phyloP scores from a whole-genome alignment of 2,888 invertebrate species.

The Lamellibrachia columna region DNA sequence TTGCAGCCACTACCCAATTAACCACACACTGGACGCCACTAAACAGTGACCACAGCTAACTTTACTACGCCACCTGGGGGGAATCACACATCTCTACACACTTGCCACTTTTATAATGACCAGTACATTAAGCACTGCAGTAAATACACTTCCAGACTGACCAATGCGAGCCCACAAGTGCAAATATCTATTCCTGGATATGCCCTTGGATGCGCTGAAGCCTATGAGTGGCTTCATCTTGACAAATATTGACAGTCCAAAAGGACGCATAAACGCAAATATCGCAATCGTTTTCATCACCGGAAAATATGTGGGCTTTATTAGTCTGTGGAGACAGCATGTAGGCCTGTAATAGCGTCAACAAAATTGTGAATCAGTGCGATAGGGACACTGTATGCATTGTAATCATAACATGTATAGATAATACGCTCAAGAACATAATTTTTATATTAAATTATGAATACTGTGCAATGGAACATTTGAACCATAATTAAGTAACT shows the following conservation, averaged over 20 bases:
- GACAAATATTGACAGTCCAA: background rate
- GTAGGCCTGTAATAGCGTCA: background rate
- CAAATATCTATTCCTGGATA: background rate
- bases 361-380: background rate
- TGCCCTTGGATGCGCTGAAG: background rate
- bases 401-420: background rate
- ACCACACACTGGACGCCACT: background rate
- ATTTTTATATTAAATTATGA: background rate
- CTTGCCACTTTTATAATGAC: background rate
- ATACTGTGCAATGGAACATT: too few species aligned
- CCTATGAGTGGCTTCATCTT: background rate
- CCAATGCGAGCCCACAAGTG: background rate
- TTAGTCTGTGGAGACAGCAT: background rate
- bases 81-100: background rate
- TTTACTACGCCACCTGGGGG: background rate
- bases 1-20: background rate
- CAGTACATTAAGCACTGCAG: background rate
- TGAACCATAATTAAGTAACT: too few species aligned
- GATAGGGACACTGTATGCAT: background rate
- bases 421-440: background rate
- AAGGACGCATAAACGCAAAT: background rate
- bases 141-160: background rate
- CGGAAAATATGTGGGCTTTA: background rate
- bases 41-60: background rate
- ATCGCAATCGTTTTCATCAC: background rate